phyloP scores from a whole-genome alignment of 2,888 invertebrate genomes.

The Dioctria rufipes region DNA sequence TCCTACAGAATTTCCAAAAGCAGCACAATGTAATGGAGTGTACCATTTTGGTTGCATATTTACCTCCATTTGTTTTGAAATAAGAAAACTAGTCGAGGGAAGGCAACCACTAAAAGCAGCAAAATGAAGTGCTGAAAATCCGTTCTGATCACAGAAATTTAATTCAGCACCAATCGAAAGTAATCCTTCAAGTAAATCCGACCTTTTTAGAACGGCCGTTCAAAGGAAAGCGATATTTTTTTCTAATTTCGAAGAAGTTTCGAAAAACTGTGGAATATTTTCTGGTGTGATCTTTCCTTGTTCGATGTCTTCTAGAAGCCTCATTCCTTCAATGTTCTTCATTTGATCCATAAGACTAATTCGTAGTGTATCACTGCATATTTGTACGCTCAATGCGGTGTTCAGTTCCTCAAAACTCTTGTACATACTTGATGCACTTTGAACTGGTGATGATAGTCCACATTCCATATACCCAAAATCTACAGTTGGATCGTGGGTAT shows the following conservation, averaged over 20 bases:
- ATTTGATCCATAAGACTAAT: slow-evolving; percentile 83
- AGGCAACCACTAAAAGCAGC: slow-evolving; percentile 85
- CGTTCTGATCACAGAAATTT: slow-evolving; percentile 80
- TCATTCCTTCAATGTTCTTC: slow-evolving; percentile 78
- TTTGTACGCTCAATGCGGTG: slow-evolving; percentile 80
- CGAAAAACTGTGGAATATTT: slow-evolving; percentile 73
- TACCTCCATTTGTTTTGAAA: slow-evolving; percentile 79
- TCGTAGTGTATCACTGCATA: slow-evolving; percentile 82
- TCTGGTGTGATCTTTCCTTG: slow-evolving; percentile 77
- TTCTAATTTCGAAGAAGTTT: slow-evolving; percentile 77
- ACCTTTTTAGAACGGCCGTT: slow-evolving; percentile 81
- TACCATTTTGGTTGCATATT: slow-evolving; percentile 81
- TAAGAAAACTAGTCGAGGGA: slow-evolving; percentile 79
- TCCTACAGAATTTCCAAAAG: slow-evolving; percentile 88
- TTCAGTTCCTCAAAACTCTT: slow-evolving; percentile 85
- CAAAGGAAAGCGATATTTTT: slow-evolving; percentile 82
- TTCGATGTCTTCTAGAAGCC: slow-evolving; percentile 83
- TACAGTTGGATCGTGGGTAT: slow-evolving; percentile 78
- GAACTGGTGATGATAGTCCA: slow-evolving; percentile 83
- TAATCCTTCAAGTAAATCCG: slow-evolving; percentile 78
- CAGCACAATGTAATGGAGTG: slow-evolving; percentile 90
- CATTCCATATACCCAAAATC: slow-evolving; percentile 85
- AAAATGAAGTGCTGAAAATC: slow-evolving; percentile 82
- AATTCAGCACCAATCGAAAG: slow-evolving; percentile 80
- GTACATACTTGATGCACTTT: slow-evolving; percentile 86